Base-by-base conservation (phyloP, 2,113 vertebrate genomes). In the Pipra filicauda region DNA sequence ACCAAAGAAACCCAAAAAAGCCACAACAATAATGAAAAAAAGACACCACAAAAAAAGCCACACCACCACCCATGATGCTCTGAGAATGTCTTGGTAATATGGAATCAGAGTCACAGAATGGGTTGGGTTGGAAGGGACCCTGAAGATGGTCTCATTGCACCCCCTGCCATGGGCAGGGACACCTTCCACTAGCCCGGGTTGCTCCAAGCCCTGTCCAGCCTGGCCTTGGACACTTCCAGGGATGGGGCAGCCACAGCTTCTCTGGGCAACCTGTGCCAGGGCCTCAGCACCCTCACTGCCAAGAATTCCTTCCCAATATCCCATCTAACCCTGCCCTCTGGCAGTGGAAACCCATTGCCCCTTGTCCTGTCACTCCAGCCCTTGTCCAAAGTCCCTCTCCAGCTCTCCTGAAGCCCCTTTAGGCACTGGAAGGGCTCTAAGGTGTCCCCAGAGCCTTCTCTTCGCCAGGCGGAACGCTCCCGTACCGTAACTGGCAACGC, bases 171-270 rank as follows among this genome's bases (percentile, higher is more conserved):
- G 21, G 15, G 41, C 26, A 76, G 31, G 35, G 35, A 33, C 26
- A 43, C 12, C 8, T 57, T 0, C 31, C 35, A 64, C 35, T 0
- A 0, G 5, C 18, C 21, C 72, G 71, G 49, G 64, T 0, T 43
- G 48, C 6, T 62, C 62, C 67, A 19, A 27, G 5, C 8, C 39
- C 39, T 41, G 39, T 37, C 59, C 69, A 81, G 0, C 23, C 52
- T 59, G 37, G 28, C 28, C 7, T 46, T 28, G 39, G 46, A 0
- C 77, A 59, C 5, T 67, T 0, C 14, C 52, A 82, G 70, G 61
- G 77, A 46, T 54, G 61, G 52, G 33, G 39, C 52, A 74, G 44
- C 69, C 86, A 4, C 76, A 88, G 59, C 37, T 59, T 0, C 22
- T 37, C 51, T 81, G 59, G 51, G 51, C 31, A 73, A 18, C 52